A percentile compares a stretch with the other conserved stretches of the same genome.
phyloP scores from a whole-genome alignment of 23 tunicate species.

The Botrylloides violaceus region DNA sequence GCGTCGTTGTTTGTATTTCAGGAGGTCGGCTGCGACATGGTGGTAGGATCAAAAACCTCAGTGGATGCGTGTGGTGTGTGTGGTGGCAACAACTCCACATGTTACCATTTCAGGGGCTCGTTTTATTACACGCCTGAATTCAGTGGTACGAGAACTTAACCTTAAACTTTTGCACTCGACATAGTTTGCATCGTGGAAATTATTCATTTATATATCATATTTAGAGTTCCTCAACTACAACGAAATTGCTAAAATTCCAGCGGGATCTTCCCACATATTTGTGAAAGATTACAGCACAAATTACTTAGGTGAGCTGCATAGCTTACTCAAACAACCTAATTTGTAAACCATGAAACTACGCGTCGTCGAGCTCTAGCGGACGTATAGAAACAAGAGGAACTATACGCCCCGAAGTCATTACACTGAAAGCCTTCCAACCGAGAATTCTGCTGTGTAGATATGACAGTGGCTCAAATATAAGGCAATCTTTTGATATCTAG shows the following conservation, averaged over 20 bases:
- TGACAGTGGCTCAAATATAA: no score
- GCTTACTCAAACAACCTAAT: no score
- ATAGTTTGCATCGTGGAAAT: no score
- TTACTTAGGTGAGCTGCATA: constrained; percentile 79
- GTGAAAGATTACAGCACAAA: constrained; percentile 44
- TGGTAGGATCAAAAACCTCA: constrained; percentile 53
- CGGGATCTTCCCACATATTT: constrained; percentile 68
- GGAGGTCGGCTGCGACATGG: constrained; percentile 75
- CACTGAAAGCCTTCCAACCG: no score
- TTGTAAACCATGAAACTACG: no score
- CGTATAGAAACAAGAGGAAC: no score
- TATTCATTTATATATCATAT: no score
- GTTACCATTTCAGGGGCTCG: constrained; percentile 27
- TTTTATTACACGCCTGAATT: constrained; percentile 20
- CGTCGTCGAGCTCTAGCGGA: no score
- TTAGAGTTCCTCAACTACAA: constrained; percentile 29
- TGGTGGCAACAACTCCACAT: constrained; percentile 80
- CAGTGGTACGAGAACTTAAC: constrained; percentile 41
- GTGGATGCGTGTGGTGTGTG: constrained; percentile 85
- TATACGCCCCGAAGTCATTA: no score
- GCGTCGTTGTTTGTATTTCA: constrained; percentile 10
- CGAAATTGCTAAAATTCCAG: constrained; percentile 45
- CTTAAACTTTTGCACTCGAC: no score
- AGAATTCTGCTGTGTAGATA: no score
- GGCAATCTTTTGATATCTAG: no score